These are phyloP conservation scores for Erebia aethiops DNA, from an alignment of 2,888 invertebrate species.

Conservation along the genomic window DNA sequence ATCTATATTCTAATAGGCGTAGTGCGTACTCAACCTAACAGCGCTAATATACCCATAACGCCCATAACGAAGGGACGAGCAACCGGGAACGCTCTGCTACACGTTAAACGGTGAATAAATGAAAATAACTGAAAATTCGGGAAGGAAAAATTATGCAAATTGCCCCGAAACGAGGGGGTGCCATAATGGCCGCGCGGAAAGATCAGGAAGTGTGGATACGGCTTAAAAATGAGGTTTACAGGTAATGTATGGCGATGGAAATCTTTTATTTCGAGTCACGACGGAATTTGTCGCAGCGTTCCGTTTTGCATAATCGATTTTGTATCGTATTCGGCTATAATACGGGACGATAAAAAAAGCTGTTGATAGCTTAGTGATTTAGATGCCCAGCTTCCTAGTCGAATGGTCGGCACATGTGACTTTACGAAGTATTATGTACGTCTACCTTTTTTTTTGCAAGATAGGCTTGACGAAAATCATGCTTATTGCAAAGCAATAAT, in stretches of 20 bases:
- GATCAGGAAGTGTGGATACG: constrained; percentile 39
- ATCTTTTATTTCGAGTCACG: constrained; percentile 35
- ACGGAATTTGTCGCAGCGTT: constrained; percentile 28
- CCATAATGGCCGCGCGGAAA: constrained; percentile 38
- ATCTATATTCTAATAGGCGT: constrained; percentile 20
- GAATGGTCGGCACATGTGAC: too few relatives aligned
- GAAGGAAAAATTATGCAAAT: constrained; percentile 50
- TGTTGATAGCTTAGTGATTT: too few relatives aligned
- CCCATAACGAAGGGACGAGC: constrained; percentile 35
- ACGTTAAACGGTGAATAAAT: constrained; percentile 42
- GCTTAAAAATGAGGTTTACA: constrained; percentile 41
- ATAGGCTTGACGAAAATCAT: too few relatives aligned
- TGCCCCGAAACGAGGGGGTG: constrained; percentile 39
- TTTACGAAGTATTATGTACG: too few relatives aligned
- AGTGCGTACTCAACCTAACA: constrained; percentile 20
- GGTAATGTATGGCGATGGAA: constrained; percentile 32
- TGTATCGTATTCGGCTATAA: background rate
- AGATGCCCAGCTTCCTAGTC: too few relatives aligned
- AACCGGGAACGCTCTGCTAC: constrained; percentile 29
- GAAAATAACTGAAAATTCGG: constrained; percentile 46
- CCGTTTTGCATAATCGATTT: constrained; percentile 33
- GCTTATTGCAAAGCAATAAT: too few relatives aligned
- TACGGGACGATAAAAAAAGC: too few relatives aligned
- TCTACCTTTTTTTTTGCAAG: too few relatives aligned
- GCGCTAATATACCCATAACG: constrained; percentile 33